Conservation (phyloP, 2,888 invertebrate species). For the Polydrusus pterygomalis region DNA sequence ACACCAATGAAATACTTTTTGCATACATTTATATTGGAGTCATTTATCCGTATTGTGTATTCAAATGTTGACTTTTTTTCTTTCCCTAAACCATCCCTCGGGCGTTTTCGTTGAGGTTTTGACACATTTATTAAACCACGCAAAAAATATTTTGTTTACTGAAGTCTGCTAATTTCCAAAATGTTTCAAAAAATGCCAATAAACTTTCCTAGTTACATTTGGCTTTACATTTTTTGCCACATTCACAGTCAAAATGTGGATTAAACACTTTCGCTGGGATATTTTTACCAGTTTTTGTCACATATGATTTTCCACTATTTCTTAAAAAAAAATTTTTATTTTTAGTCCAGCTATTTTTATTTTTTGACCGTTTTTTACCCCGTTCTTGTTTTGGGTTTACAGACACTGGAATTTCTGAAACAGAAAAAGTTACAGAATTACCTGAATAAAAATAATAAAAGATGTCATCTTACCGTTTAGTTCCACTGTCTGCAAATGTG, state of each 20-base stretch:
- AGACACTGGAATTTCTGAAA: too few species aligned
- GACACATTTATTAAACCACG: conserved; percentile 3
- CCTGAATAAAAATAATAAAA: neutral
- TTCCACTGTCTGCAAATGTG: neutral
- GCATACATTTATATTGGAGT: neutral
- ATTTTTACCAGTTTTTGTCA: neutral
- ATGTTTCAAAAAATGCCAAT: neutral
- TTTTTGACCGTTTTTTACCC: neutral
- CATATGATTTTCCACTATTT: conserved; percentile 6
- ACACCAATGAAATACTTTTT: conserved; percentile 9
- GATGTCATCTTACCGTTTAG: neutral
- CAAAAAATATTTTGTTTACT: conserved; percentile 1
- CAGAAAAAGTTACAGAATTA: neutral
- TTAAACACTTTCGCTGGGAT: neutral
- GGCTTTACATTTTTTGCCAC: neutral
- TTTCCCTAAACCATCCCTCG: conserved; percentile 5
- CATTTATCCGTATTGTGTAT: conserved; percentile 17
- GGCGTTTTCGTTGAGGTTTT: neutral
- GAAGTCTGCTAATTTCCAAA: conserved; percentile 13
- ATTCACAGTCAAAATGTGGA: conserved; percentile 4
- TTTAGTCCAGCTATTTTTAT: neutral
- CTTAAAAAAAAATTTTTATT: neutral
- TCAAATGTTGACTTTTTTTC: neutral
- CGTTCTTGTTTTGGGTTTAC: neutral
- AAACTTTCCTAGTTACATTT: too few species aligned